These are phyloP conservation scores for Scaptomyza cyrtandrae DNA, from an alignment of 2,888 invertebrate species.

Conservation along the genomic window DNA sequence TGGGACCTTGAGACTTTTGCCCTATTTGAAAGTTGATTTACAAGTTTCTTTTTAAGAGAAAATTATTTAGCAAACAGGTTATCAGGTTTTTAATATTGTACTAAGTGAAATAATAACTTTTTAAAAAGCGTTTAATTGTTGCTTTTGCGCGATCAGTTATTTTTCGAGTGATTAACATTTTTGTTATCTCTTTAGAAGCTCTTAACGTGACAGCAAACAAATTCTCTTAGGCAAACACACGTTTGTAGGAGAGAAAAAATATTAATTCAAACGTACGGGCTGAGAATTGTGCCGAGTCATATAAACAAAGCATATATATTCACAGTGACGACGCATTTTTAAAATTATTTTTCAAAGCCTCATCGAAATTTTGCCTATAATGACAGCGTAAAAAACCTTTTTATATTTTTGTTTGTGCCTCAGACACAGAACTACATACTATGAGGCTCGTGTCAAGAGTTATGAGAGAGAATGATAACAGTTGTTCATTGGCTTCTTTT, in stretches of 20 bases:
- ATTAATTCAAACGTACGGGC: not conserved
- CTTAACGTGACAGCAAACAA: not conserved
- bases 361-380: not conserved
- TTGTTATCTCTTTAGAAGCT: conserved; percentile 22
- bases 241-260: too few species aligned
- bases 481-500: not conserved
- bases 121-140: too few species aligned
- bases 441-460: not conserved
- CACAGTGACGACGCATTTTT: conserved; percentile 26
- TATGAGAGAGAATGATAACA: not conserved
- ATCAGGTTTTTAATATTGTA: too few species aligned
- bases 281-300: conserved; percentile 22
- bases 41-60: not conserved
- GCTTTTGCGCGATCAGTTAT: not conserved
- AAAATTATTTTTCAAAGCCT: not conserved
- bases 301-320: conserved; percentile 19
- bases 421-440: not conserved
- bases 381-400: not conserved
- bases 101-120: too few species aligned
- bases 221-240: not conserved
- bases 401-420: not conserved
- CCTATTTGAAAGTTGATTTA: not conserved
- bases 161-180: too few species aligned
- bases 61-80: not conserved
- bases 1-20: not conserved